These are phyloP conservation scores for Platorchestia sp. DNA, from an alignment of 1,140 invertebrate species.

Conservation along the genomic window DNA sequence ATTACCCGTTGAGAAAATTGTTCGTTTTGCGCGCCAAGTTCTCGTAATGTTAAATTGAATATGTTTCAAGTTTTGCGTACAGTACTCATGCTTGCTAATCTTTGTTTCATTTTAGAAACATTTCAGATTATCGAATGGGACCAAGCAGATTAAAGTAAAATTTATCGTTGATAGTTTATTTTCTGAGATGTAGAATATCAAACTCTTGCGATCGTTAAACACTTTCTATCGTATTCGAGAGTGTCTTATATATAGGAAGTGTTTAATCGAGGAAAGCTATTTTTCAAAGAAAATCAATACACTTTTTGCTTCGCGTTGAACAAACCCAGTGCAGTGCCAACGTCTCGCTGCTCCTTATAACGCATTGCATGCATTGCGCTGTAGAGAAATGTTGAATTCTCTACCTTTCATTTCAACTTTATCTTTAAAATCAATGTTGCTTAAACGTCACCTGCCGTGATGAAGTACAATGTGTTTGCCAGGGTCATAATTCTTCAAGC, in stretches of 20 bases:
- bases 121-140: neutral
- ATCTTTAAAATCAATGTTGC: neutral
- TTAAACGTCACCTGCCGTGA: neutral
- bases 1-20: too few relatives aligned
- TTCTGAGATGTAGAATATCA: neutral
- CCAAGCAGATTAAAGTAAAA: neutral
- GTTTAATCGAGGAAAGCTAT: neutral
- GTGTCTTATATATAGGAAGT: neutral
- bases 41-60: neutral
- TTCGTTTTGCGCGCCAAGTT: neutral
- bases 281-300: neutral
- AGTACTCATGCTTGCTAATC: neutral
- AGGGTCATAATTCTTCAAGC: neutral
- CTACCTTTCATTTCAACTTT: neutral
- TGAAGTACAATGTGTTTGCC: neutral
- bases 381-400: neutral
- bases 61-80: neutral
- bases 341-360: neutral
- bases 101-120: neutral
- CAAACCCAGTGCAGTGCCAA: neutral
- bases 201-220: neutral
- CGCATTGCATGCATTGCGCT: neutral
- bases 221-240: neutral
- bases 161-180: neutral
- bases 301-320: neutral